Percentiles rank a stretch among this genome's conserved stretches.
Conservation (phyloP, 1,140 invertebrate species). For the Steinernema feltiae region DNA sequence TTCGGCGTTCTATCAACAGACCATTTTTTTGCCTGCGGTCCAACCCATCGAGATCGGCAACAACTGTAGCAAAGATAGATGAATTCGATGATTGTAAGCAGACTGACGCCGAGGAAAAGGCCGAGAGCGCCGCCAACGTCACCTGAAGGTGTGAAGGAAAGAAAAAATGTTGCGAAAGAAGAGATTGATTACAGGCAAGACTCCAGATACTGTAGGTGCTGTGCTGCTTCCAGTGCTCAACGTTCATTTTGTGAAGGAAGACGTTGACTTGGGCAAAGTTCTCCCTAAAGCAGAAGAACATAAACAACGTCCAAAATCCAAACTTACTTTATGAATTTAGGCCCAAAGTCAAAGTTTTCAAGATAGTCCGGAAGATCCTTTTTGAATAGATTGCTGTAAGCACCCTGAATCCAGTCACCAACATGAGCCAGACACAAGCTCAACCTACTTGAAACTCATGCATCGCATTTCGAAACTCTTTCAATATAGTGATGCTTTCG, state of each 20-base stretch:
- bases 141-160: conserved; percentile 20
- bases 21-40: conserved; percentile 1
- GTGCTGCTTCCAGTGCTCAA: conserved; percentile 53
- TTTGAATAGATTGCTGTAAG: conserved; percentile 41
- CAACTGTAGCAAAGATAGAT: conserved; percentile 39
- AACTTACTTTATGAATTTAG: conserved; percentile 49
- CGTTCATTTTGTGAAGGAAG: conserved; percentile 56
- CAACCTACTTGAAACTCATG: conserved; percentile 32
- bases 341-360: conserved; percentile 51
- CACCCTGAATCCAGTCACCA: background rate
- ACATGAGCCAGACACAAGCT: background rate
- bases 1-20: background rate
- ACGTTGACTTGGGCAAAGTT: conserved; percentile 57
- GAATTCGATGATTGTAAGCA: conserved; percentile 55
- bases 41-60: background rate
- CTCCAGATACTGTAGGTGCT: conserved; percentile 56
- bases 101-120: conserved; percentile 48
- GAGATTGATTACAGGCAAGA: conserved; percentile 40
- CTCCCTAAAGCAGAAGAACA: conserved; percentile 40
- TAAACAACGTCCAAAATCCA: background rate
- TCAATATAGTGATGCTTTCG: conserved; percentile 40
- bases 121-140: conserved; percentile 55
- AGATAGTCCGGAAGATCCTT: conserved; percentile 55
- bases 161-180: conserved; percentile 33
- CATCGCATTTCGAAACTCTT: conserved; percentile 46